Evolutionary conservation across 1,140 invertebrate genomes (phyloP).

Genomic region (Papilio glaucus): DNA sequence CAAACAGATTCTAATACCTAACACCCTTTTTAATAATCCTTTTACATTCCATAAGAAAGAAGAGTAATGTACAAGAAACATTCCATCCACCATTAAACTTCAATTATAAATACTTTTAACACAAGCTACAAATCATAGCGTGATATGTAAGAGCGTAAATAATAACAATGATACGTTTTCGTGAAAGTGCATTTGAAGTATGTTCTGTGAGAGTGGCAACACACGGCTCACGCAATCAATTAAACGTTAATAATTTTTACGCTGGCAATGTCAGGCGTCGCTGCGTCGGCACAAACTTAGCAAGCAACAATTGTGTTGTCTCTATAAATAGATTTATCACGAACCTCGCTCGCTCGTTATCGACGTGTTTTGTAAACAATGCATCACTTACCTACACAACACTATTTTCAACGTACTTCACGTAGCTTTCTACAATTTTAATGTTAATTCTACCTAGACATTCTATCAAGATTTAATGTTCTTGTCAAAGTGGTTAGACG

Average conservation of each 20-base stretch:
- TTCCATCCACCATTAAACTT: neutral
- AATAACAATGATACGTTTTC: neutral
- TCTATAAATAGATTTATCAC: conserved; percentile 21
- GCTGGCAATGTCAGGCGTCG: conserved; percentile 1
- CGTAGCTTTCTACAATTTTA: neutral
- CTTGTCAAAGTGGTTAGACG: no score
- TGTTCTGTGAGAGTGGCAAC: neutral
- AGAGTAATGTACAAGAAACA: neutral
- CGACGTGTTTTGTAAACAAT: conserved; percentile 11
- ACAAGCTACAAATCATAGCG: neutral
- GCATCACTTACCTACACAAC: neutral
- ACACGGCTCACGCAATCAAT: neutral
- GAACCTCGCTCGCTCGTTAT: neutral
- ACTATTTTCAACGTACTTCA: neutral
- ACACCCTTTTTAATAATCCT: neutral
- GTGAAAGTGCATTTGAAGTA: conserved; percentile 8
- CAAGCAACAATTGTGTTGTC: neutral
- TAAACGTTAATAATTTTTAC: neutral
- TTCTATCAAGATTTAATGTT: no score
- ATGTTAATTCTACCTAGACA: no score
- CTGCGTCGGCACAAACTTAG: neutral
- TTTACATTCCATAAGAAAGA: neutral
- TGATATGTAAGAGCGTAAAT: neutral
- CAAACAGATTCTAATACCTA: no score
- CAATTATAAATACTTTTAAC: no score